These are phyloP conservation scores for Dexiosoma caninum DNA, from an alignment of 2,888 invertebrate species.

Conservation along the genomic window DNA sequence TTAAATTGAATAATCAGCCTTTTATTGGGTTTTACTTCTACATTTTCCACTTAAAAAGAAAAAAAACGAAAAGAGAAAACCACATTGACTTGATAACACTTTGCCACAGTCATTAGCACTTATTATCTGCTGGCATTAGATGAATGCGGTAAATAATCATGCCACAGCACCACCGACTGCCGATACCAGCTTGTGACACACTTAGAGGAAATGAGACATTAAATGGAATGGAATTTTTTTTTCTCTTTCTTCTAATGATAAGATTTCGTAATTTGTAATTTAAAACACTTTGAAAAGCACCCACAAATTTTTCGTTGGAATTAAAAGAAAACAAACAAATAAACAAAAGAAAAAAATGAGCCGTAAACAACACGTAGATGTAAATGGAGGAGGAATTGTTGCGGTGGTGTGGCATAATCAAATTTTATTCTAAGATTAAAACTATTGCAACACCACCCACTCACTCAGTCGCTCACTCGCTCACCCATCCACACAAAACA, in stretches of 20 bases:
- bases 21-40: neutral
- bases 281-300: slow-evolving; percentile 51
- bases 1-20: slow-evolving; percentile 42
- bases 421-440: slow-evolving; percentile 2
- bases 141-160: slow-evolving; percentile 41
- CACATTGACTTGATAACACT: slow-evolving; percentile 7
- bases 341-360: no score
- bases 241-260: neutral
- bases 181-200: slow-evolving; percentile 24
- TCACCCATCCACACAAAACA: no score
- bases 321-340: neutral
- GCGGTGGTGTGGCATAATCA: slow-evolving; percentile 12
- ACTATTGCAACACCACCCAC: slow-evolving; percentile 45
- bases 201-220: slow-evolving; percentile 58
- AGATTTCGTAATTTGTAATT: slow-evolving; percentile 52
- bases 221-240: slow-evolving; percentile 48
- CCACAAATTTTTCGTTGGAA: slow-evolving; percentile 20
- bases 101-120: slow-evolving; percentile 47
- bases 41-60: neutral
- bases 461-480: no score
- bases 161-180: neutral
- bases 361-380: neutral
- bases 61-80: no score
- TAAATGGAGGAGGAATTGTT: neutral
- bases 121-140: slow-evolving; percentile 43